Conservation (phyloP, 2,888 invertebrate species). For the Philereme vetulata region DNA sequence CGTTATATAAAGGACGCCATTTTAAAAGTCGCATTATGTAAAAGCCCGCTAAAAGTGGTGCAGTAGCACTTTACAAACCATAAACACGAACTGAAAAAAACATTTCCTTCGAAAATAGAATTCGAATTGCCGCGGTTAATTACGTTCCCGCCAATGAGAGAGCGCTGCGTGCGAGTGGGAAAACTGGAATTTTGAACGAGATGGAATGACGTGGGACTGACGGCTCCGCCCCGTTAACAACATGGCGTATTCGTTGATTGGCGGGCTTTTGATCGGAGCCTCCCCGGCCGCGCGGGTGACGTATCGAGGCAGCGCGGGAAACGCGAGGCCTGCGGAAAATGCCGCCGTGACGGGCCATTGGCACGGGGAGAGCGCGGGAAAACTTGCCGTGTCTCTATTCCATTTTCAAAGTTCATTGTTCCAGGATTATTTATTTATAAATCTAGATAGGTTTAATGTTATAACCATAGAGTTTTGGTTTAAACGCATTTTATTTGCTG, state of each 20-base stretch:
- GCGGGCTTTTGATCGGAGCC: slow-evolving; percentile 72
- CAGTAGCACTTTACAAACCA: slow-evolving; percentile 50
- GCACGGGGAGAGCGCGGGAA: slow-evolving; percentile 48
- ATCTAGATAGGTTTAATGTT: slow-evolving; percentile 3
- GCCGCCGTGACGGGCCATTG: slow-evolving; percentile 48
- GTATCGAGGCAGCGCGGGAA: slow-evolving; percentile 66
- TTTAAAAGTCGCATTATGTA: slow-evolving; percentile 34
- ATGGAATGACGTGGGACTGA: slow-evolving; percentile 53
- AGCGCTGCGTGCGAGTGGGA: slow-evolving; percentile 64
- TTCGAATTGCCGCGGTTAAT: slow-evolving; percentile 83
- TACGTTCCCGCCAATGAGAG: slow-evolving; percentile 78
- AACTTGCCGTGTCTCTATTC: slow-evolving; percentile 38
- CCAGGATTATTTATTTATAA: slow-evolving; percentile 11
- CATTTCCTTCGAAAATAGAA: slow-evolving; percentile 81
- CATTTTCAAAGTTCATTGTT: slow-evolving; percentile 31
- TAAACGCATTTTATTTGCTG: too few species aligned
- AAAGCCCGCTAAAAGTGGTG: slow-evolving; percentile 54
- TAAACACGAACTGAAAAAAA: slow-evolving; percentile 77
- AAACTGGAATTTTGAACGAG: slow-evolving; percentile 55
- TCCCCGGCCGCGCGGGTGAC: slow-evolving; percentile 55
- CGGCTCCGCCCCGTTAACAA: slow-evolving; percentile 85
- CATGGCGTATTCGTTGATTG: slow-evolving; percentile 87
- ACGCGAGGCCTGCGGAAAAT: slow-evolving; percentile 64
- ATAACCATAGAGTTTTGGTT: too few species aligned
- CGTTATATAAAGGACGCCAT: slow-evolving; percentile 68